Conservation (phyloP, 1,140 invertebrate genomes). For the honey bee (Apis mellifera) region Amel_HAv3.1 CM009938.2:10513001-10513500, state of each 20-base stretch:
- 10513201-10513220: background rate
- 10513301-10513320: too few species aligned
- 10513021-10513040: too few species aligned
- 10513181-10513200: too few species aligned
- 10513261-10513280: too few species aligned
- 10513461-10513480: slow-evolving; percentile 37
- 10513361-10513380: background rate
- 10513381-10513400: too few species aligned
- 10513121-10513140: background rate
- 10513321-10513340: too few species aligned
- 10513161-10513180: background rate
- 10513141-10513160: background rate
- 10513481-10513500: slow-evolving; percentile 14
- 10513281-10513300: too few species aligned
- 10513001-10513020: background rate
- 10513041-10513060: background rate
- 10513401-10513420: background rate
- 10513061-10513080: background rate
- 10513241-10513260: background rate
- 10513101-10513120: background rate
- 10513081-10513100: background rate
- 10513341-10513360: background rate
- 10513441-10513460: slow-evolving; percentile 30
- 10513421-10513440: background rate
- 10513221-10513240: background rate